Evolutionary conservation across 2,797 vertebrate species (phyloP).

Genomic region (Dipus sagitta): DNA sequence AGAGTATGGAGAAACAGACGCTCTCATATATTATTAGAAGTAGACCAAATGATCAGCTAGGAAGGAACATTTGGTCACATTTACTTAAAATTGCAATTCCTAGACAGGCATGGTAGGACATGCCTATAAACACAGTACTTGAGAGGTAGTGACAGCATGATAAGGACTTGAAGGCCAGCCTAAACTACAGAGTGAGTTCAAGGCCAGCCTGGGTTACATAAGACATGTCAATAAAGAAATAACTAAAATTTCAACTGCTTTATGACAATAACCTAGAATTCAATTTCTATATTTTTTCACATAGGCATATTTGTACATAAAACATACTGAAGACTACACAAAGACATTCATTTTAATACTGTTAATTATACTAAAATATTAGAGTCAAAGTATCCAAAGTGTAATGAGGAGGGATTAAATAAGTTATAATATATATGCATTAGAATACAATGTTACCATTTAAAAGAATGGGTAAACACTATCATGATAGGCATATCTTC

Average conservation of each 20-base stretch:
- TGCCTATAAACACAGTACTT: neutral
- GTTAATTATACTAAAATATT: conserved; percentile 40
- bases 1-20: neutral
- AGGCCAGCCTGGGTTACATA: neutral
- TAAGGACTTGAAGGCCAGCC: neutral
- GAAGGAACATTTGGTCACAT: neutral
- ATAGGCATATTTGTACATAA: conserved; percentile 1
- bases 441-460: neutral
- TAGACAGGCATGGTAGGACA: neutral
- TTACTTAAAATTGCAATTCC: conserved; percentile 33
- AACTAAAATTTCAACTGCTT: conserved; percentile 20
- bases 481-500: neutral
- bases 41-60: conserved; percentile 10
- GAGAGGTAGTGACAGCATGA: neutral
- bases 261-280: conserved; percentile 10
- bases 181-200: neutral
- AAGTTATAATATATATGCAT: neutral
- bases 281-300: conserved; percentile 23
- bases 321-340: conserved; percentile 27
- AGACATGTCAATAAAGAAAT: neutral
- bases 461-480: conserved; percentile 35
- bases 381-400: conserved; percentile 19
- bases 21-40: neutral
- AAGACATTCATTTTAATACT: conserved; percentile 22
- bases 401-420: neutral